Evolutionary conservation across 2,797 vertebrate genomes (phyloP).

Genomic region (Hephaestus fuliginosus): DNA sequence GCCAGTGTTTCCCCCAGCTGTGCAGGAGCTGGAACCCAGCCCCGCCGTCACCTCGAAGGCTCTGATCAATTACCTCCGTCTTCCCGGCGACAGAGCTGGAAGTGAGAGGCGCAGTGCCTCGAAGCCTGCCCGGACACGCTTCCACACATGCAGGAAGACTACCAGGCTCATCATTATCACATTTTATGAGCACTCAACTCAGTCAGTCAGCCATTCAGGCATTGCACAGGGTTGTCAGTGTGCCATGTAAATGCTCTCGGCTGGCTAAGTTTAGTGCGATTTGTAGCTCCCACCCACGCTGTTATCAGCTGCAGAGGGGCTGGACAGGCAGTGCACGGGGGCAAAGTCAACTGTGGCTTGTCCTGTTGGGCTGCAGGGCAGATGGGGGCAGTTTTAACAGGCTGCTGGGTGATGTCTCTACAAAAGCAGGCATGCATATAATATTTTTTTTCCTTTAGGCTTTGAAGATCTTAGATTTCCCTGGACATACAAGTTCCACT

Average conservation of each 20-base stretch:
- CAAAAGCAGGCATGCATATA: background rate
- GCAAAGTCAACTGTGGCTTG: constrained; percentile 78
- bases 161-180: constrained; percentile 78
- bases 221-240: constrained; percentile 65
- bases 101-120: constrained; percentile 65
- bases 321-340: constrained; percentile 57
- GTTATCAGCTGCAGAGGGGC: constrained; percentile 70
- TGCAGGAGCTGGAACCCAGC: constrained; percentile 57
- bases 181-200: constrained; percentile 76
- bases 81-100: constrained; percentile 62
- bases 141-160: constrained; percentile 63
- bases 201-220: constrained; percentile 66
- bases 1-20: constrained; percentile 59
- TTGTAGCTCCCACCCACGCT: constrained; percentile 64
- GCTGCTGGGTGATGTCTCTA: constrained; percentile 17
- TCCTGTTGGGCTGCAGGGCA: constrained; percentile 55
- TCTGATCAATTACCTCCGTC: constrained; percentile 68
- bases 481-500: background rate
- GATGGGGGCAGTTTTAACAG: constrained; percentile 48
- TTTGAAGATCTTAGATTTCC: constrained; percentile 3
- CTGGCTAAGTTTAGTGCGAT: constrained; percentile 65
- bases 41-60: constrained; percentile 46
- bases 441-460: background rate
- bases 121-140: constrained; percentile 64
- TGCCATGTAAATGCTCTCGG: constrained; percentile 72